Base-by-base conservation (phyloP, 2,888 invertebrate genomes). In the Neocrepidodera transversa region DNA sequence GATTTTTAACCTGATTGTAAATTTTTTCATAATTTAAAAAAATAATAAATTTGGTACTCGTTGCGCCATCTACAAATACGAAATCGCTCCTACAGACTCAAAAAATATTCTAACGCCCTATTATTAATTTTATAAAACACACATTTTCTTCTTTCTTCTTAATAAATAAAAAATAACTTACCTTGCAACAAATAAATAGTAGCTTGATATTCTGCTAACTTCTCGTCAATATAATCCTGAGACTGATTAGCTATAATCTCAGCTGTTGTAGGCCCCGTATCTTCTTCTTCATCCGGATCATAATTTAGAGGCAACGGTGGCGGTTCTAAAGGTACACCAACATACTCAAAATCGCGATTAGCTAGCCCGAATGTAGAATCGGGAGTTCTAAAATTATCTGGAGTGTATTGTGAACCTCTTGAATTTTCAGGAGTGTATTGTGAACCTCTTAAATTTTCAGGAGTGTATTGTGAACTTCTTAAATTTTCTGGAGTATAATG, bases 191-290 rank as follows among this genome's bases (percentile, higher is more conserved):
- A 88, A 74, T 91, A 89, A 80, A 95, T 95, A 26, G 95, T 95
- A 65, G 92, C 90, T 81, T 95, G 94, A 79, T 95, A 95, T 82
- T 95, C 94, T 50, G 94, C 93, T 73, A 95, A 85, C 79, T 93
- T 92, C 81, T 95, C 95, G 78, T 95, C 95, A 66, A 95, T 88
- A 79, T 95, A 95, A 80, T 95, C 95, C 82, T 95, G 95, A 60
- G 93, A 93, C 81, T 95, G 95, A 78, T 90, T 91, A 63, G 94
- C 94, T 72, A 95, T 94, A 71, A 94, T 94, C 80, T 94, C 93
- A 43, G 94, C 94, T 13, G 94, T 94, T 60, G 93, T 91, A 7
- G 91, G 92, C 40, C 93, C 92, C 68, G 88, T 84, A 66, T 90
- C 88, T 75, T 89, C 90, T 57, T 90, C 90, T 48, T 87, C 86